These are phyloP conservation scores for Nilaparvata lugens DNA, from an alignment of 1,140 invertebrate genomes.

Conservation along the genomic window DNA sequence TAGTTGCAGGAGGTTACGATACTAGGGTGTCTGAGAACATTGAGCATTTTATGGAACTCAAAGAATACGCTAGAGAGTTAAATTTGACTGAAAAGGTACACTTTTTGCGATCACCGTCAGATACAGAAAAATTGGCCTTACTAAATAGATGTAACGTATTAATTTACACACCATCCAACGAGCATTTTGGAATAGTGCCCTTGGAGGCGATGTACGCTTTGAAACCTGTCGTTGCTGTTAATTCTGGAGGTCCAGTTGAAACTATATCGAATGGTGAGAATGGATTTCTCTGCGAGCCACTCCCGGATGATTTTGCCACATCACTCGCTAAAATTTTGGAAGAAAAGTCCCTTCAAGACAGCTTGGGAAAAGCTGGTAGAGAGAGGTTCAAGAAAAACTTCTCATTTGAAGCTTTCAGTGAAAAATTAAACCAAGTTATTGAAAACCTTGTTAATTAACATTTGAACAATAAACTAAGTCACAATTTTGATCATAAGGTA, in stretches of 20 bases:
- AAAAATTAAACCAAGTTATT: conserved; percentile 53
- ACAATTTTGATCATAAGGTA: too few species aligned
- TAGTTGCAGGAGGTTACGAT: conserved; percentile 98
- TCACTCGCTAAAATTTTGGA: conserved; percentile 54
- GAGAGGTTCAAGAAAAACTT: conserved; percentile 65
- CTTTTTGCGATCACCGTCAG: conserved; percentile 80
- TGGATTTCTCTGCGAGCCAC: conserved; percentile 74
- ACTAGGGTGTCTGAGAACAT: conserved; percentile 81
- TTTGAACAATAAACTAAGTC: too few species aligned
- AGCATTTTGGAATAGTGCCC: conserved; percentile 99
- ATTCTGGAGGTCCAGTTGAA: conserved; percentile 92
- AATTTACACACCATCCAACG: conserved; percentile 91
- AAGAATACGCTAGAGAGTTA: conserved; percentile 49
- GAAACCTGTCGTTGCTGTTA: conserved; percentile 90
- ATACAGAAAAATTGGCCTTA: conserved; percentile 72
- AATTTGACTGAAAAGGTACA: conserved; percentile 64
- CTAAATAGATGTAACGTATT: conserved; percentile 65
- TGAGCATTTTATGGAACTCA: conserved; percentile 74
- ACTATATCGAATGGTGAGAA: conserved; percentile 82
- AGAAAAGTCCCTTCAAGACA: conserved; percentile 36
- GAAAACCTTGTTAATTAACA: conserved; percentile 29
- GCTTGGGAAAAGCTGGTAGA: conserved; percentile 60
- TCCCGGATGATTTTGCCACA: conserved; percentile 59
- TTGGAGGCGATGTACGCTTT: conserved; percentile 94
- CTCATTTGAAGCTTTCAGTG: conserved; percentile 67